Conservation (phyloP, 2,797 vertebrate genomes). For the Enteromius mattozi region DNA sequence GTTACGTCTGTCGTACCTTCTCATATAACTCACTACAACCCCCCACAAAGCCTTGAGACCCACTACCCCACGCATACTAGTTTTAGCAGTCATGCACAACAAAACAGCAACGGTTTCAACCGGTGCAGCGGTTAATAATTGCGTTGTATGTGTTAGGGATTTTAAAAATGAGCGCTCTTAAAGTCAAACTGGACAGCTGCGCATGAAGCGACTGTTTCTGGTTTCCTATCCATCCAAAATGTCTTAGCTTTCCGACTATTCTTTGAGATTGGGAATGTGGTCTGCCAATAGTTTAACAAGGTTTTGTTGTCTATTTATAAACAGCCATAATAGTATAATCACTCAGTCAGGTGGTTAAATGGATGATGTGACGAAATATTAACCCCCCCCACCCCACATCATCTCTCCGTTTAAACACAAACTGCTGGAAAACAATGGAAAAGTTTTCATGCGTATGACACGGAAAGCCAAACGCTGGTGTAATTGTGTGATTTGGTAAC, state of each 20-base stretch:
- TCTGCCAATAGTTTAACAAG: slow-evolving; percentile 47
- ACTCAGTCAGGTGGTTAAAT: slow-evolving; percentile 50
- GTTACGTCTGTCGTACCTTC: slow-evolving; percentile 29
- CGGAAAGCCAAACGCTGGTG: slow-evolving; percentile 56
- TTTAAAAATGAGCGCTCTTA: slow-evolving; percentile 15
- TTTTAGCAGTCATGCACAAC: slow-evolving; percentile 24
- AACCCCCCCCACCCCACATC: background rate
- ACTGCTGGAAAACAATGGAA: slow-evolving; percentile 65
- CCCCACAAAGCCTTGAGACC: background rate
- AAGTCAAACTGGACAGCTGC: background rate
- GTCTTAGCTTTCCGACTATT: slow-evolving; percentile 24
- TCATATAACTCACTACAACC: slow-evolving; percentile 28
- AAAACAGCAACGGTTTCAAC: slow-evolving; percentile 29
- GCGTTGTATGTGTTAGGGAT: background rate
- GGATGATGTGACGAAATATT: slow-evolving; percentile 56
- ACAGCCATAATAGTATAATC: slow-evolving; percentile 69
- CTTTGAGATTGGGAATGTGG: slow-evolving; percentile 3
- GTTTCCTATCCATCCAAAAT: slow-evolving; percentile 25
- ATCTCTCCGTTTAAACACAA: slow-evolving; percentile 8
- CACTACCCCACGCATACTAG: slow-evolving; percentile 1
- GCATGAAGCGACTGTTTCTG: slow-evolving; percentile 24
- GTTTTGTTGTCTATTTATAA: slow-evolving; percentile 63
- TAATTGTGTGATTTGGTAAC: slow-evolving; percentile 66
- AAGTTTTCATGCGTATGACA: slow-evolving; percentile 63
- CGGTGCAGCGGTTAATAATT: slow-evolving; percentile 31